Conservation (phyloP, 2,113 vertebrate species). For the Vulpes ferrilata region DNA sequence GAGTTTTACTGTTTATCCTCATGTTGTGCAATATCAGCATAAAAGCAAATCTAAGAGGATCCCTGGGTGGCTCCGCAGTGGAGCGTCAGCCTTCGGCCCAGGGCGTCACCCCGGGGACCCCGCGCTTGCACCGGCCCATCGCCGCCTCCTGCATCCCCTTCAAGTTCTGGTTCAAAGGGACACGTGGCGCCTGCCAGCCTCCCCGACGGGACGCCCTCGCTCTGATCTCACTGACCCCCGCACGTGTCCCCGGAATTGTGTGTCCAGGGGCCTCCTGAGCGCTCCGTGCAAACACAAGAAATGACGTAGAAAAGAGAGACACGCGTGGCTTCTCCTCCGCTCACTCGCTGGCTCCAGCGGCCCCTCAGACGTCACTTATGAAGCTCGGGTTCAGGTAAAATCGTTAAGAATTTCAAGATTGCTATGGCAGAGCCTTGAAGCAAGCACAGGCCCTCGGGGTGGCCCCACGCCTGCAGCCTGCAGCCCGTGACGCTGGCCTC, state of each 20-base stretch:
- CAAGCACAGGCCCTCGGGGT: neutral
- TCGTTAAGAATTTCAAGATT: neutral
- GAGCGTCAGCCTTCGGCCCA: too few species aligned
- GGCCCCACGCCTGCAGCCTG: neutral
- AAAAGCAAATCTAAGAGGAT: too few species aligned
- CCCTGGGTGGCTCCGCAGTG: too few species aligned
- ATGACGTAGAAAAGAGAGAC: neutral
- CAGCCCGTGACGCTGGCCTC: neutral
- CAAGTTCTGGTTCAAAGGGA: neutral
- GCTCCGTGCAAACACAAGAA: neutral
- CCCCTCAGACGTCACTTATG: neutral
- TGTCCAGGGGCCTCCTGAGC: neutral
- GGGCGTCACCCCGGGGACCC: too few species aligned
- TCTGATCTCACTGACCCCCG: neutral
- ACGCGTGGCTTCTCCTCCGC: neutral
- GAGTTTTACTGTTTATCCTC: neutral
- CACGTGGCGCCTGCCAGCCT: neutral
- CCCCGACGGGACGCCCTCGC: neutral
- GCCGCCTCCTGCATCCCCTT: accelerated
- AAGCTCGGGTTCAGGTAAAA: neutral
- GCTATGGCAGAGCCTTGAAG: too few species aligned
- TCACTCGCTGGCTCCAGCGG: neutral
- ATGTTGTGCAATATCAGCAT: neutral
- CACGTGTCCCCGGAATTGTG: neutral
- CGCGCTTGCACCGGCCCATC: accelerated